Conservation (phyloP, 1,140 invertebrate genomes). For the Doryteuthis pealeii region DNA sequence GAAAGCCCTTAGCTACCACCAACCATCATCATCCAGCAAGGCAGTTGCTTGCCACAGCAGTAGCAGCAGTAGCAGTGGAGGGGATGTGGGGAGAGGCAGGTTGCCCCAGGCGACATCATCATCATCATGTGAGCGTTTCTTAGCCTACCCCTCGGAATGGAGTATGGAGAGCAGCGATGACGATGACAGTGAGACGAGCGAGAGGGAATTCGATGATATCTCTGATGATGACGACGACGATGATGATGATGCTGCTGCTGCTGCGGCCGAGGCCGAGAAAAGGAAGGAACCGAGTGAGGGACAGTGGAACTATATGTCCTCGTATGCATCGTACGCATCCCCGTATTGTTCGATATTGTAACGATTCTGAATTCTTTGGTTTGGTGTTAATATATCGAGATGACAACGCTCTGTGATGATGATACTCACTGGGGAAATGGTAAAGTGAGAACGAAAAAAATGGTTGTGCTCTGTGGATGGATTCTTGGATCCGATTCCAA, state of each 20-base stretch:
- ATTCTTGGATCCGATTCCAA: no score
- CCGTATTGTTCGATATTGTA: conserved; percentile 5
- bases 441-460: no score
- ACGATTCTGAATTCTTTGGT: background rate
- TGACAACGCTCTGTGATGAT: no score
- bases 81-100: background rate
- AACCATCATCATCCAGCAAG: background rate
- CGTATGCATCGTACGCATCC: background rate
- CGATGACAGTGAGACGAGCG: conserved; percentile 1
- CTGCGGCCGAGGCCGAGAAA: background rate
- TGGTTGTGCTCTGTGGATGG: no score
- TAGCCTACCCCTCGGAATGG: background rate
- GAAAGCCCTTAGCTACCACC: conserved; percentile 15
- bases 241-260: background rate
- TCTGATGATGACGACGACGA: background rate
- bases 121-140: background rate
- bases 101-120: background rate
- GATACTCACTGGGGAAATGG: no score
- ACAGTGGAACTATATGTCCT: background rate
- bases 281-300: background rate
- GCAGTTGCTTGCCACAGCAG: background rate
- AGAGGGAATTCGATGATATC: background rate
- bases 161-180: background rate
- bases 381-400: no score
- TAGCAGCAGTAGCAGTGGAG: background rate